These are phyloP conservation scores for Gallinago nigripennis DNA, from an alignment of 2,797 vertebrate species.

Conservation along the genomic window DNA sequence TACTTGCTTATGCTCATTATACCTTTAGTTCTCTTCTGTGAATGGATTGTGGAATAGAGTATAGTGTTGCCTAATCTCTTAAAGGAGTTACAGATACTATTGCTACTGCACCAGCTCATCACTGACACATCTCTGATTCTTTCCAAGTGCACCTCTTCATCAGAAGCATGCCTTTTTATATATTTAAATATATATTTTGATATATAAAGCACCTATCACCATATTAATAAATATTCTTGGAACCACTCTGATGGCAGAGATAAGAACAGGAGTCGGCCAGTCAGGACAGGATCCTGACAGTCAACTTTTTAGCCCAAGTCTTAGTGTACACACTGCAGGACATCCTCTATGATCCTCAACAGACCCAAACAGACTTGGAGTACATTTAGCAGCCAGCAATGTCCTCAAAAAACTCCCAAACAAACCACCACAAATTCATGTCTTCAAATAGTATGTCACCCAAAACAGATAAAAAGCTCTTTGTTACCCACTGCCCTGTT, in stretches of 20 bases:
- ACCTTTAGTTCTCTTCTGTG: background rate
- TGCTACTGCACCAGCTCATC: background rate
- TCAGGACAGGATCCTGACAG: background rate
- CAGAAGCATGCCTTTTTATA: background rate
- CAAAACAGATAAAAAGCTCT: background rate
- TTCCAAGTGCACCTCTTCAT: background rate
- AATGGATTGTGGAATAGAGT: background rate
- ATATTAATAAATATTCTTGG: no score
- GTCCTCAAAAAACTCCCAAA: background rate
- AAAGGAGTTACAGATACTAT: background rate
- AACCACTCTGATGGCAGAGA: no score
- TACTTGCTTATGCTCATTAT: background rate
- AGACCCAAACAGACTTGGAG: background rate
- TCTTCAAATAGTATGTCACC: background rate
- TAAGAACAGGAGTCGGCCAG: no score
- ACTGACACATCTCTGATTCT: background rate
- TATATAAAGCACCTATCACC: no score
- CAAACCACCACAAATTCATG: background rate
- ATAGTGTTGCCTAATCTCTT: background rate
- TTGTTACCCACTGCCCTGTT: background rate
- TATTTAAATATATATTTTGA: no score
- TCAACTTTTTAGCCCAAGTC: background rate
- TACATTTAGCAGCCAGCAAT: background rate
- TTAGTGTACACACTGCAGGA: background rate
- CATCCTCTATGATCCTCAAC: background rate